These are phyloP conservation scores for Lysandra coridon DNA, from an alignment of 2,888 invertebrate species.

Conservation along the genomic window DNA sequence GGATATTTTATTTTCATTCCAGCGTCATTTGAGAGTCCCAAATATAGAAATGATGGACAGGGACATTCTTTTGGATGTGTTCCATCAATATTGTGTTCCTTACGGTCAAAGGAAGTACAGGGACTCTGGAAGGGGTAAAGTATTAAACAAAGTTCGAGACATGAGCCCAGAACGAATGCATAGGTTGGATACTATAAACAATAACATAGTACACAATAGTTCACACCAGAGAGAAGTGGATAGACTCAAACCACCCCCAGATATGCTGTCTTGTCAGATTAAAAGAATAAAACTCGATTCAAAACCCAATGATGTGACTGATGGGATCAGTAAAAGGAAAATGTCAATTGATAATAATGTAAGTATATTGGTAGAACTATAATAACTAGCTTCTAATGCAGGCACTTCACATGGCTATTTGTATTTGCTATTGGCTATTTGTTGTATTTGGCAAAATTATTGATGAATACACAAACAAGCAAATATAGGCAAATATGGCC, in stretches of 20 bases:
- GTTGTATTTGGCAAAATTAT: too few relatives aligned
- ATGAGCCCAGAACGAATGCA: slow-evolving; percentile 51
- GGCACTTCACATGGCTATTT: too few relatives aligned
- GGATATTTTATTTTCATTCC: slow-evolving; percentile 43
- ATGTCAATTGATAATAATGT: slow-evolving; percentile 59
- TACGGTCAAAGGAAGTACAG: slow-evolving; percentile 69
- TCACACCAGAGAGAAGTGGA: slow-evolving; percentile 41
- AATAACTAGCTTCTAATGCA: not conserved
- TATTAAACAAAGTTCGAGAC: slow-evolving; percentile 61
- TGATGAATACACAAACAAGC: too few relatives aligned
- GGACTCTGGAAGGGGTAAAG: slow-evolving; percentile 66
- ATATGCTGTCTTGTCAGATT: slow-evolving; percentile 61
- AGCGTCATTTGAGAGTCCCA: slow-evolving; percentile 64
- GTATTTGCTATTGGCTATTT: too few relatives aligned
- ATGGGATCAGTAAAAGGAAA: slow-evolving; percentile 58
- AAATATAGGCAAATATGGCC: too few relatives aligned
- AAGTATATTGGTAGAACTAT: slow-evolving; percentile 45
- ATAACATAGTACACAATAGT: slow-evolving; percentile 27
- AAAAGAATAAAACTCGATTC: slow-evolving; percentile 67
- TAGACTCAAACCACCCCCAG: slow-evolving; percentile 63
- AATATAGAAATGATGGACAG: slow-evolving; percentile 57
- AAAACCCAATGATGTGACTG: slow-evolving; percentile 40
- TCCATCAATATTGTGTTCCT: slow-evolving; percentile 71
- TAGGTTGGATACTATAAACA: slow-evolving; percentile 45
- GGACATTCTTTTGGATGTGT: slow-evolving; percentile 64